These are phyloP conservation scores for Leucophenga varia DNA, from an alignment of 1,140 invertebrate genomes.

Conservation along the genomic window DNA sequence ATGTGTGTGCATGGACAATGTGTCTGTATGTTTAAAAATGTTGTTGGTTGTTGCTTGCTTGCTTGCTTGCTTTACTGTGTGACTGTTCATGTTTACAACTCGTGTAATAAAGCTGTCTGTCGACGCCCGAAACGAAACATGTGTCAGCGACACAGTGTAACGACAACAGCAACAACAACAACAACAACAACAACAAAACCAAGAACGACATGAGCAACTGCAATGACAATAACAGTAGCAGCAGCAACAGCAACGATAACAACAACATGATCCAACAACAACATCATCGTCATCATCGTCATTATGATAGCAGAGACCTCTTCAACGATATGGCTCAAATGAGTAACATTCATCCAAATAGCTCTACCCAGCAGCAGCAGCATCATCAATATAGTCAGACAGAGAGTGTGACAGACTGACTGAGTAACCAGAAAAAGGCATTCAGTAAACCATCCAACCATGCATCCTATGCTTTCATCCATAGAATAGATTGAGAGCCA, in stretches of 20 bases:
- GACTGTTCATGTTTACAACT: conserved; percentile 23
- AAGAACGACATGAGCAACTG: background rate
- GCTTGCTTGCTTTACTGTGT: conserved; percentile 3
- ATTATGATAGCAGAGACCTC: no score
- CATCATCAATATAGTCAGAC: no score
- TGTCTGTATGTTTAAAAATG: conserved; percentile 26
- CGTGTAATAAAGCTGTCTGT: conserved; percentile 35
- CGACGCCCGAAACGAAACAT: conserved; percentile 41
- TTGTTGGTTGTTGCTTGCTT: conserved; percentile 17
- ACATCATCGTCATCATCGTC: background rate
- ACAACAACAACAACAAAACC: conserved; percentile 14
- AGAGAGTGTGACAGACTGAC: no score
- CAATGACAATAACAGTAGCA: background rate
- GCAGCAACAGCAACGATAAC: background rate
- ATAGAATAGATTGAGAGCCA: no score
- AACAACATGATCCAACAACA: background rate
- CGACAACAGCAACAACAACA: conserved; percentile 9
- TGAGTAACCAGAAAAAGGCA: no score
- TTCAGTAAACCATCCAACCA: no score
- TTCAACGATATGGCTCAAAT: no score
- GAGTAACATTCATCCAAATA: no score
- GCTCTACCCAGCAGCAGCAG: no score
- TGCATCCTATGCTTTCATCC: no score
- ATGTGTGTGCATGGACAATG: conserved; percentile 7
- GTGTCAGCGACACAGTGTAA: conserved; percentile 41